Base-by-base conservation (phyloP, 2,113 vertebrate genomes). In the Thomomys bottae region DNA sequence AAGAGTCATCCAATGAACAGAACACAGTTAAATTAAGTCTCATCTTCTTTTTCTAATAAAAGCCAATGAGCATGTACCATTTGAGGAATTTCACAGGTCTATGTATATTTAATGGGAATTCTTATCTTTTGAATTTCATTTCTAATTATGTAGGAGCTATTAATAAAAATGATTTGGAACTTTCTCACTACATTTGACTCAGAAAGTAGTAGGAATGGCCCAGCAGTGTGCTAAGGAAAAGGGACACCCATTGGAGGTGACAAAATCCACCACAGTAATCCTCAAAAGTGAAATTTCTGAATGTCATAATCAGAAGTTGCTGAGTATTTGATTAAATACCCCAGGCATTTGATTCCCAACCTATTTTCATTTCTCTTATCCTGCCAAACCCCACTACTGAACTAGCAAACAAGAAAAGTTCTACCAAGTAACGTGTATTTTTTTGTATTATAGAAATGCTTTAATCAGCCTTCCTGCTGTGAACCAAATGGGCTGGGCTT, bases 401-500 rank as follows among this genome's bases (percentile, higher is more conserved):
- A 42, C 70, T 15, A 81, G 73, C 81, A 84, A 96, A 87, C 59
- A 71, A 89, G 84, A 95, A 79, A 92, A 94, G 87, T 85, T 67
- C 87, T 66, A 94, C 68, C 20, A 42, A 0, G 0, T 42, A 89
- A 49, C 34, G 20, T 79, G 80, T 92, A 20, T 70, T 97, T 96
- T 82, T 54, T 15, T 54, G 14, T 17, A 94, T 84, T 66, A 84
- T 81, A 82, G 90, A 96, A 94, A 54, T 86, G 84, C 38, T 97
- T 95, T 96, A 96, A 96, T 93, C 96, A 91, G 88, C 89, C 82
- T 26, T 21, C 94, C 6, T 83, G 91, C 77, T 94, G 94, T 81
- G 95, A 97, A 94, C 1, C 82, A 96, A 97, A 96, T 94, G 42
- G 94, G 85, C 94, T 86, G 73, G 84, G 78, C 42, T 91, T 94